phyloP scores from a whole-genome alignment of 2,888 invertebrate species.

The Hyposoter dolosus region DNA sequence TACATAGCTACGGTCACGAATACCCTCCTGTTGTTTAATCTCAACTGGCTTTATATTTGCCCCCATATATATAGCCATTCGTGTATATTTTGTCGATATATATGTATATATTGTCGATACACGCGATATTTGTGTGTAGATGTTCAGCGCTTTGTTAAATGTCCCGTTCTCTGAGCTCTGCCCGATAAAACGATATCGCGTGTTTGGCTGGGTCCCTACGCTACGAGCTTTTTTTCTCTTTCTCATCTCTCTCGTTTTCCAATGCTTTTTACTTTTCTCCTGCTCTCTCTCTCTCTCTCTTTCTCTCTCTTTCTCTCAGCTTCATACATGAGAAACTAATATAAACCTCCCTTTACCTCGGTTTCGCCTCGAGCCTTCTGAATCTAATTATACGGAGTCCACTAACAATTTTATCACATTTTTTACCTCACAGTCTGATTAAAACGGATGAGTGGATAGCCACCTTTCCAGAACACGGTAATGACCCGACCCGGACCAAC shows the following conservation, averaged over 20 bases:
- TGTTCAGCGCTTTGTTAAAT: conserved; percentile 60
- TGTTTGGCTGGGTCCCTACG: conserved; percentile 31
- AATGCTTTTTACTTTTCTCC: conserved; percentile 6
- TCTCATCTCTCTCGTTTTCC: conserved; percentile 3
- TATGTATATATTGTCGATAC: background rate
- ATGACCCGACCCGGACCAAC: background rate
- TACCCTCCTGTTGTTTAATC: conserved; percentile 57
- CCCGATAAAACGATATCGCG: conserved; percentile 64
- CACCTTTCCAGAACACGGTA: background rate
- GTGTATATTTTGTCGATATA: background rate
- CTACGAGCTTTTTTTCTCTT: conserved; percentile 22
- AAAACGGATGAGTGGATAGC: conserved; percentile 30
- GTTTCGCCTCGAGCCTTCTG: conserved; percentile 27
- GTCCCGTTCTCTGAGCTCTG: conserved; percentile 38
- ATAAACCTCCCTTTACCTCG: conserved; percentile 29
- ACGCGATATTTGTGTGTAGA: background rate
- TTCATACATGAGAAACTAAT: background rate
- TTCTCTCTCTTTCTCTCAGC: conserved; percentile 10
- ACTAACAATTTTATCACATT: conserved; percentile 31
- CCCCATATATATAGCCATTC: background rate
- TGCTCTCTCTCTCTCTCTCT: conserved; percentile 25
- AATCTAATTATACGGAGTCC: conserved; percentile 55
- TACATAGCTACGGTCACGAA: conserved; percentile 20
- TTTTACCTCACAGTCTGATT: conserved; percentile 38
- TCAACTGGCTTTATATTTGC: conserved; percentile 41